These are phyloP conservation scores for Callosobruchus maculatus DNA, from an alignment of 2,888 invertebrate genomes.

Conservation along the genomic window DNA sequence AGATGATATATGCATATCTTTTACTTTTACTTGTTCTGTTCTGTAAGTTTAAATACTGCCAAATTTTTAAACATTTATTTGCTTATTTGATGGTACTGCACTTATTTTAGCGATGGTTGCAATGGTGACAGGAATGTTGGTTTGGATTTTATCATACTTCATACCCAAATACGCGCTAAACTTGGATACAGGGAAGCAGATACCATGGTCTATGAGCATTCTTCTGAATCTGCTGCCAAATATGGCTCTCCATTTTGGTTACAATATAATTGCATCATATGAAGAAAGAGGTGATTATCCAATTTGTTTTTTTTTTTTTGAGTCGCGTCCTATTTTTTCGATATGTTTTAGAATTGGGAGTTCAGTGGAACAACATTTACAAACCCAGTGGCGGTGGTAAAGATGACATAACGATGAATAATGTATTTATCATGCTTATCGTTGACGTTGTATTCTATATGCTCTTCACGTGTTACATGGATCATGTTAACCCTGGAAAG, in stretches of 20 bases:
- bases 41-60: too few relatives aligned
- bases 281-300: slow-evolving; percentile 39
- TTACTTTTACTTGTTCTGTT: too few relatives aligned
- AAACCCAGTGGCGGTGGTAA: slow-evolving; percentile 36
- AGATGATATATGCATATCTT: too few relatives aligned
- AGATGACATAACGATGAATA: slow-evolving; percentile 40
- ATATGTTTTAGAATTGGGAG: slow-evolving; percentile 44
- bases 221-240: slow-evolving; percentile 41
- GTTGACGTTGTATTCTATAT: slow-evolving; percentile 53
- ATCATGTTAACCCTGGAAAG: slow-evolving; percentile 55
- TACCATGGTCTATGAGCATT: slow-evolving; percentile 26
- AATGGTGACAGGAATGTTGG: slow-evolving; percentile 39
- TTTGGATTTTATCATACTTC: slow-evolving; percentile 42
- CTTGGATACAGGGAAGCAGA: slow-evolving; percentile 17
- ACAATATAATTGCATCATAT: slow-evolving; percentile 37
- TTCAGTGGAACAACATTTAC: slow-evolving; percentile 50
- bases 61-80: too few relatives aligned
- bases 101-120: slow-evolving; percentile 38
- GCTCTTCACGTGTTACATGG: slow-evolving; percentile 59
- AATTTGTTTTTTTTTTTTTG: neutral
- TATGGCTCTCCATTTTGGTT: slow-evolving; percentile 42
- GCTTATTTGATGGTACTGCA: too few relatives aligned
- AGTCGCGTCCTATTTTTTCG: neutral
- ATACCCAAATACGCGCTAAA: slow-evolving; percentile 30
- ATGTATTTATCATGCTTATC: slow-evolving; percentile 51